A percentile compares a stretch with the other conserved stretches of the same genome.
phyloP scores from a whole-genome alignment of 92 coral and sea anemone genomes.

The Virgularia gustaviana region DNA sequence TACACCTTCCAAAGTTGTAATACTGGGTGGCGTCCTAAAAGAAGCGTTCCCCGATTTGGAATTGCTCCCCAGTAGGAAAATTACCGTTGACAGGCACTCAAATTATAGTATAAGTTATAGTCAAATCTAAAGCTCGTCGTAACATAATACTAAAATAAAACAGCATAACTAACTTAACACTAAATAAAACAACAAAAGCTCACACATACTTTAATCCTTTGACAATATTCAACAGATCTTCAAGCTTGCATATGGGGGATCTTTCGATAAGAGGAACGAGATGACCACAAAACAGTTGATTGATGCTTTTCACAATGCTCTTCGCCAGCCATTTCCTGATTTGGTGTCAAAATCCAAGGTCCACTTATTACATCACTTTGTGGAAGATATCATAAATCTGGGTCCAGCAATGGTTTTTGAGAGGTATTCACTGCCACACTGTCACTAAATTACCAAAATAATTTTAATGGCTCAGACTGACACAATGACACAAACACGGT shows the following conservation, averaged over 20 bases:
- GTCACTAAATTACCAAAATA: no score
- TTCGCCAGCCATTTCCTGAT: neutral
- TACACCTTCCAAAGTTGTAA: no score
- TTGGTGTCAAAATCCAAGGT: neutral
- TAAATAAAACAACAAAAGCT: no score
- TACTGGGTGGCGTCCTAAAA: no score
- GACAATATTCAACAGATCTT: neutral
- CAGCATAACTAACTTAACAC: no score
- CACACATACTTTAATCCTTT: neutral
- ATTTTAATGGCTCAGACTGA: neutral
- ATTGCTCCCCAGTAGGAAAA: no score
- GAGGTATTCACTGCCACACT: neutral
- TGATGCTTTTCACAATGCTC: neutral
- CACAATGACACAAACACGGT: neutral
- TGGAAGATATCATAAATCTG: constrained; percentile 9
- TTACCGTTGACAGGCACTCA: no score
- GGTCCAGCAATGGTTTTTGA: constrained; percentile 18
- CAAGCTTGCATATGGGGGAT: neutral
- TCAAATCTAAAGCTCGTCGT: no score
- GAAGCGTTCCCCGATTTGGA: no score
- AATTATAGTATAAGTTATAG: no score
- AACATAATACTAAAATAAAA: no score
- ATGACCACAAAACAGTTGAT: constrained; percentile 6
- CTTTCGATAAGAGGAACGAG: constrained; percentile 3
- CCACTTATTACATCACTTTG: neutral